Evolutionary conservation across 2,797 vertebrate genomes (phyloP).

Genomic region (Anguilla pacifica): DNA sequence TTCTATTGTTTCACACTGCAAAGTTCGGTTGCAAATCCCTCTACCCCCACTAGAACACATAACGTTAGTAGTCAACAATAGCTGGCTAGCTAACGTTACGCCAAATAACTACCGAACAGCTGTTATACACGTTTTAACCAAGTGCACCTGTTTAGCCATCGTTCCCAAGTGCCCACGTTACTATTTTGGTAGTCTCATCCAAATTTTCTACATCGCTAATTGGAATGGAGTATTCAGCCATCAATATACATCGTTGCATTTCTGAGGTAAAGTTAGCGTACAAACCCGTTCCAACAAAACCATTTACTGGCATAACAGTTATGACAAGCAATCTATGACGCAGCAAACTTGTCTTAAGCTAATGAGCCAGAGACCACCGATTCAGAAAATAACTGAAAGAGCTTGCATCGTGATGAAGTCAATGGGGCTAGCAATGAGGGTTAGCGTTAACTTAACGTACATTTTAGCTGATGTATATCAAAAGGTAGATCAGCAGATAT

Average conservation of each 20-base stretch:
- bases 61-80: not conserved
- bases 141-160: slow-evolving; percentile 20
- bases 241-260: not conserved
- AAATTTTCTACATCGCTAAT: not conserved
- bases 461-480: not conserved
- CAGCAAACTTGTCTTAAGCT: not conserved
- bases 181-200: not conserved
- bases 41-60: not conserved
- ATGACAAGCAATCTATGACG: not conserved
- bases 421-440: not conserved
- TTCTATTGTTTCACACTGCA: not conserved
- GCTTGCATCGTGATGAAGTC: no score
- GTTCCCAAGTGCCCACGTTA: not conserved
- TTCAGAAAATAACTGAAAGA: no score
- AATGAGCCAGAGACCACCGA: not conserved
- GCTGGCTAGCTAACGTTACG: slow-evolving; percentile 10
- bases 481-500: not conserved
- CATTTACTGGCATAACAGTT: no score
- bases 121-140: not conserved
- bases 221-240: not conserved
- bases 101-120: not conserved
- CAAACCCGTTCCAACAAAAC: not conserved
- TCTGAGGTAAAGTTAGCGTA: no score
- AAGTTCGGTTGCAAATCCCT: not conserved
- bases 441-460: not conserved